phyloP scores from a whole-genome alignment of 2,797 vertebrate genomes.

The Rallus crepitans region DNA sequence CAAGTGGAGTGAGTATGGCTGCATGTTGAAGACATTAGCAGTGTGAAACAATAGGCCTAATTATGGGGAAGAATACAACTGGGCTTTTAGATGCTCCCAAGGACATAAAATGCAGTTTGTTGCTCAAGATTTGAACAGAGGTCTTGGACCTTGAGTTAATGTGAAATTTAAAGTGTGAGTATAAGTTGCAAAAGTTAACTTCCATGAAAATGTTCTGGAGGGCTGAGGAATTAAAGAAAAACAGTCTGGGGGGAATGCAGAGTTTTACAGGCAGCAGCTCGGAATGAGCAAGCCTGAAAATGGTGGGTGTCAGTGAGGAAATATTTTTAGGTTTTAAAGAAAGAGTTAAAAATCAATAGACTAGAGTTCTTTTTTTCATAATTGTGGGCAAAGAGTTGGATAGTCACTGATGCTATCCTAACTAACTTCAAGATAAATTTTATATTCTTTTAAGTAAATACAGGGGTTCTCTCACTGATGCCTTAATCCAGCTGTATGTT shows the following conservation, averaged over 20 bases:
- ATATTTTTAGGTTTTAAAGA: background rate
- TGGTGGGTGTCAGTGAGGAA: background rate
- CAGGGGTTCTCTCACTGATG: background rate
- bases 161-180: background rate
- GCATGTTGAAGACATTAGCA: conserved; percentile 7
- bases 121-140: background rate
- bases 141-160: background rate
- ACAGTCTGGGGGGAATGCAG: background rate
- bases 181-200: background rate
- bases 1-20: background rate
- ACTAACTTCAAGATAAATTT: background rate
- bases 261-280: background rate
- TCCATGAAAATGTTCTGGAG: accelerated
- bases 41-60: conserved; percentile 1
- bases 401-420: background rate
- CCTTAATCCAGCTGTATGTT: background rate
- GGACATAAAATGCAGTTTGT: background rate
- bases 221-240: background rate
- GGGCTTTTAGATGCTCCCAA: background rate
- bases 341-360: background rate
- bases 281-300: background rate
- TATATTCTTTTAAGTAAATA: background rate
- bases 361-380: background rate
- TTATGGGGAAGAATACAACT: background rate
- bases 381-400: background rate